Conservation (phyloP, 2,888 invertebrate genomes). For the Hyles lineata region DNA sequence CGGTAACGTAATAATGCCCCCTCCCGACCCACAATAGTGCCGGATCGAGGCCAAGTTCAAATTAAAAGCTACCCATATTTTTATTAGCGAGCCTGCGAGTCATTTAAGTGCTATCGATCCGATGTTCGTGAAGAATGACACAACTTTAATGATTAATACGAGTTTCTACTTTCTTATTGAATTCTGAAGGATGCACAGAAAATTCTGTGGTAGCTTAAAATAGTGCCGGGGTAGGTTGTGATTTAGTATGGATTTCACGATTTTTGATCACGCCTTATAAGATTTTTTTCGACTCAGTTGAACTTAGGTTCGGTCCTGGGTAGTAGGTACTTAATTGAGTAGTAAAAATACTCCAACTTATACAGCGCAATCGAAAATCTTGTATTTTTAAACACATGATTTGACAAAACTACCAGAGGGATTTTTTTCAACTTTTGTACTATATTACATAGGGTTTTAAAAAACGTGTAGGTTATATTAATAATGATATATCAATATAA, state of each 20-base stretch:
- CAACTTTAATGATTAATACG: not conserved
- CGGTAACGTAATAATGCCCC: slow-evolving; percentile 6
- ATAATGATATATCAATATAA: not conserved
- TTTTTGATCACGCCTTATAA: too few species aligned
- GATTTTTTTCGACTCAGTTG: too few species aligned
- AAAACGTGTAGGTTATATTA: not conserved
- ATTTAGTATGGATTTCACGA: too few species aligned
- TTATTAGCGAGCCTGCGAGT: slow-evolving; percentile 39
- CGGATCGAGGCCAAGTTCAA: slow-evolving; percentile 48
- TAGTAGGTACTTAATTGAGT: too few species aligned
- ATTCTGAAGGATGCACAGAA: not conserved
- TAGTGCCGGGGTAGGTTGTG: too few species aligned
- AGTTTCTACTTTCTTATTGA: not conserved
- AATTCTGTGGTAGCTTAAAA: not conserved
- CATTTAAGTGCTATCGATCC: slow-evolving; percentile 32
- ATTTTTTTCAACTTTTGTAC: too few species aligned
- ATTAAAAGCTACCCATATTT: slow-evolving; percentile 36
- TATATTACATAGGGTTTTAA: too few species aligned
- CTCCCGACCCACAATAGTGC: slow-evolving; percentile 27
- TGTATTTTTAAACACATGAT: too few species aligned
- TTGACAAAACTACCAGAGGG: too few species aligned
- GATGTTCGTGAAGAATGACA: slow-evolving; percentile 22
- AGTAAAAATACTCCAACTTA: too few species aligned
- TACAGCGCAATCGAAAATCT: too few species aligned
- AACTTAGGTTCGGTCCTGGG: too few species aligned